Base-by-base conservation (phyloP, 92 coral and sea anemone species). In the Muricea muricata region DNA sequence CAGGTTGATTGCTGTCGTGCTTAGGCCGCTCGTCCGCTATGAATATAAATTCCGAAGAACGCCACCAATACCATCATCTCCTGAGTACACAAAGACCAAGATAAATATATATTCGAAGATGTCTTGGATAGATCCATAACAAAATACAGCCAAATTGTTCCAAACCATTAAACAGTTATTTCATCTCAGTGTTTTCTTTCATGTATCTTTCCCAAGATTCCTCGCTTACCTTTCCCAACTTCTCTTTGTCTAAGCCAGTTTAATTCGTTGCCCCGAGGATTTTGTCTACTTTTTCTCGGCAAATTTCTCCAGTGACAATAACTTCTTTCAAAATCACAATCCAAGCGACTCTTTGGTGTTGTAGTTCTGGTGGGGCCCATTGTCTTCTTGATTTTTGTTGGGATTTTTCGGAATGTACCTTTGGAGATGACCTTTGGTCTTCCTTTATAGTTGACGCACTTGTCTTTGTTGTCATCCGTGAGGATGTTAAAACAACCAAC, bases 321-420 rank as follows among this genome's bases (percentile, higher is more conserved):
- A 24, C 15, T 57, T 29, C 61, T 75, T 7, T 75, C 42, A 25
- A 75, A 75, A 40, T 75, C 65, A 47, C 80, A 75, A 26, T 75
- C 35, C 35, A 75, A 42, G 21, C 6, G 50, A 21, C 30, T 70
- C 21, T 7, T 15, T 8, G 70, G 13, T 25, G 18, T 63, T 63
- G 37, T 63, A 7, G 33, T 60, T 18, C 33, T 57, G 11, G 65
- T 57, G 10, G 9, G 21, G 12, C 12, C 25, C 6, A 20, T 57
- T 3, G 65, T 20, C 65, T 32, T 57, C 65, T 2, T 57, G 28
- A 7, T 57, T 57, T 30, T 21, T 57, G 29, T 57, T 20, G 1
- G 21, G 0, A 1, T n/a, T 6, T 24, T 28, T 9, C 18, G 18
- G 50, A 3, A 8, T 18, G 77, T 0, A 30, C 2, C 46, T 42